Evolutionary conservation across 2,797 vertebrate species (phyloP).

Genomic region (Heliangelus exortis): DNA sequence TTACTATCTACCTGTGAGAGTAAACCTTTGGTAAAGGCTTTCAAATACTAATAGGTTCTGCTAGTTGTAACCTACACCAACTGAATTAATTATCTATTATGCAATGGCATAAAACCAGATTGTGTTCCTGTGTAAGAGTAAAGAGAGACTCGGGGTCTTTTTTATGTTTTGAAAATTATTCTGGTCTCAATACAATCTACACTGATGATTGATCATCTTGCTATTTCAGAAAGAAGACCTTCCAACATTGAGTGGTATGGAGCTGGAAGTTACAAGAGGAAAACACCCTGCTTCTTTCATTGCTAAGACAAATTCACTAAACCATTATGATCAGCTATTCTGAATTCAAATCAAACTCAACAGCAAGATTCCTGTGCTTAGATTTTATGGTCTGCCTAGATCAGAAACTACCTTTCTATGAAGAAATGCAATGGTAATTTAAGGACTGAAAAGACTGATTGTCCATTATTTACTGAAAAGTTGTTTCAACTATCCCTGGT

Average conservation of each 20-base stretch:
- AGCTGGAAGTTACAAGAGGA: not conserved
- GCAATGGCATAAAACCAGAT: not conserved
- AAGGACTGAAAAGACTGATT: not conserved
- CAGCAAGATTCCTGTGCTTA: not conserved
- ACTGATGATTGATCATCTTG: not conserved
- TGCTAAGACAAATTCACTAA: slow-evolving; percentile 11
- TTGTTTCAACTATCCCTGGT: not conserved
- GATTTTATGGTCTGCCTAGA: not conserved
- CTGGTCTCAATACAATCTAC: not conserved
- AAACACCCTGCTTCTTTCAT: not conserved
- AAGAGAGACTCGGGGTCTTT: not conserved
- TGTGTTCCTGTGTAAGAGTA: not conserved
- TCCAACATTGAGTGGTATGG: not conserved
- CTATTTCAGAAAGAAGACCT: not conserved
- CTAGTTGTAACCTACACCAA: not conserved
- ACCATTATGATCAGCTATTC: not conserved
- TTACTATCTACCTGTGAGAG: not conserved
- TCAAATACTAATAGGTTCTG: not conserved
- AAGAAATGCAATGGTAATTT: not conserved
- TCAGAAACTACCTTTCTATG: not conserved
- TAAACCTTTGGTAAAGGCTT: not conserved
- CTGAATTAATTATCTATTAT: not conserved
- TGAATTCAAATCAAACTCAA: not conserved
- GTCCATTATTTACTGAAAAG: not conserved
- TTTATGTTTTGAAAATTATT: not conserved